Percentiles rank a stretch among this genome's conserved stretches.
Evolutionary conservation across 53 echinoderm and acorn worm genomes (phyloP).

Genomic region (Henricia sp.): DNA sequence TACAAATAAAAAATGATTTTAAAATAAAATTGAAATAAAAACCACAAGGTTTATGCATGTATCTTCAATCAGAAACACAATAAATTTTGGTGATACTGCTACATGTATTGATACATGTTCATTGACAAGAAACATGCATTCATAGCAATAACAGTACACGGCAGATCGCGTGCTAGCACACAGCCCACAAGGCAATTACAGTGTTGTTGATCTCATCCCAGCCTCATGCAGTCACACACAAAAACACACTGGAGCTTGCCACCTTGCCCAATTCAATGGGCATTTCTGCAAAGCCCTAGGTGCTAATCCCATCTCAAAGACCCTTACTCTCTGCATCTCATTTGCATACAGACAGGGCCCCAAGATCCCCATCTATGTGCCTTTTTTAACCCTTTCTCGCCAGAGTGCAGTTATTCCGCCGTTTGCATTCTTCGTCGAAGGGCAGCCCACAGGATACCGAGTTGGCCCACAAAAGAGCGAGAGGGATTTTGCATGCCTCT

Average conservation of each 20-base stretch:
- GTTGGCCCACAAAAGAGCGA: conserved; percentile 35
- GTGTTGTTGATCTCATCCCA: neutral
- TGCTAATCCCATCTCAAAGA: conserved; percentile 41
- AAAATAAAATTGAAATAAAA: too few species aligned
- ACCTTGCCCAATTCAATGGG: conserved; percentile 55
- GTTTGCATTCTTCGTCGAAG: neutral
- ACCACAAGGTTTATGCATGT: too few species aligned
- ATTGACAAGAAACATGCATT: too few species aligned
- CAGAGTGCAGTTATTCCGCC: neutral
- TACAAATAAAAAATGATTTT: too few species aligned
- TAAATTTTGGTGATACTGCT: too few species aligned
- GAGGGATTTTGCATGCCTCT: conserved; percentile 45
- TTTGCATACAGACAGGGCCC: conserved; percentile 43
- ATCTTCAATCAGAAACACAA: too few species aligned
- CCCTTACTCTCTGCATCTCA: conserved; percentile 51
- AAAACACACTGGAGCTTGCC: conserved; percentile 18
- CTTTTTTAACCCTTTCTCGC: conserved; percentile 9
- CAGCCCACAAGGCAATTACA: neutral
- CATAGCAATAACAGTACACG: too few species aligned
- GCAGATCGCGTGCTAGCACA: too few species aligned
- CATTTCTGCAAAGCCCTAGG: conserved; percentile 50
- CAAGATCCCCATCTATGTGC: conserved; percentile 29
- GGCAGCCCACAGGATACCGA: conserved; percentile 37
- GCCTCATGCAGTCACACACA: conserved; percentile 15
- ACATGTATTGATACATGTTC: too few species aligned